phyloP scores from a whole-genome alignment of 2,888 invertebrate species.

The Sarcophaga variegata region DNA sequence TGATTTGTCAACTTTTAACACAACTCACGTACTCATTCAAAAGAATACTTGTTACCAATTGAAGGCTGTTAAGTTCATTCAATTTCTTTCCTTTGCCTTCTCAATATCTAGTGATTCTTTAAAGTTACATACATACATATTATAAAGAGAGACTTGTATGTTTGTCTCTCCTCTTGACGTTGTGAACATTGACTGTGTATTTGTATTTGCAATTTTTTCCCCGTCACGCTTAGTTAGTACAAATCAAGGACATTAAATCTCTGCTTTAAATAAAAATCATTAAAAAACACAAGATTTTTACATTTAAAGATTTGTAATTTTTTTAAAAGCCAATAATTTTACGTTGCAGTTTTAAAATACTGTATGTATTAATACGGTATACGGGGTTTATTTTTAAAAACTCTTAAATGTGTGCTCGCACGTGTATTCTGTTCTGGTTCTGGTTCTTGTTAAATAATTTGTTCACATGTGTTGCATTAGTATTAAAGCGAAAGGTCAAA shows the following conservation, averaged over 20 bases:
- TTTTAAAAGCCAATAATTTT: background rate
- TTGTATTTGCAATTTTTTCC: slow-evolving; percentile 43
- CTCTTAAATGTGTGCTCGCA: too few relatives aligned
- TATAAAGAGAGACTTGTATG: background rate
- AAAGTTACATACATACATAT: background rate
- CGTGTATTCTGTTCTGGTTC: too few relatives aligned
- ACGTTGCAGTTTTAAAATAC: too few relatives aligned
- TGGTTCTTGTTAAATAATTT: too few relatives aligned
- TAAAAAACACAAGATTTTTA: too few relatives aligned
- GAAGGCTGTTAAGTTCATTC: slow-evolving; percentile 24
- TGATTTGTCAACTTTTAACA: background rate
- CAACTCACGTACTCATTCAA: background rate
- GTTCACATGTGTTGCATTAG: too few relatives aligned
- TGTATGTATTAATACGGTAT: too few relatives aligned
- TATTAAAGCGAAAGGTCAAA: too few relatives aligned
- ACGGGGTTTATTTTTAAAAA: too few relatives aligned
- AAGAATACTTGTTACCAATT: background rate
- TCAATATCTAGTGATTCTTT: slow-evolving; percentile 31
- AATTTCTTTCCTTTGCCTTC: background rate
- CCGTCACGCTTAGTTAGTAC: slow-evolving; percentile 59
- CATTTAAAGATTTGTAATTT: slow-evolving; percentile 15
- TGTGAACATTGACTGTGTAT: slow-evolving; percentile 47
- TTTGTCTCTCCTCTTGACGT: slow-evolving; percentile 43
- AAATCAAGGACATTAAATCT: slow-evolving; percentile 49
- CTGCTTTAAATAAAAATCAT: background rate